These are phyloP conservation scores for Hypselothyrea guttata DNA, from an alignment of 2,888 invertebrate species.

Conservation along the genomic window DNA sequence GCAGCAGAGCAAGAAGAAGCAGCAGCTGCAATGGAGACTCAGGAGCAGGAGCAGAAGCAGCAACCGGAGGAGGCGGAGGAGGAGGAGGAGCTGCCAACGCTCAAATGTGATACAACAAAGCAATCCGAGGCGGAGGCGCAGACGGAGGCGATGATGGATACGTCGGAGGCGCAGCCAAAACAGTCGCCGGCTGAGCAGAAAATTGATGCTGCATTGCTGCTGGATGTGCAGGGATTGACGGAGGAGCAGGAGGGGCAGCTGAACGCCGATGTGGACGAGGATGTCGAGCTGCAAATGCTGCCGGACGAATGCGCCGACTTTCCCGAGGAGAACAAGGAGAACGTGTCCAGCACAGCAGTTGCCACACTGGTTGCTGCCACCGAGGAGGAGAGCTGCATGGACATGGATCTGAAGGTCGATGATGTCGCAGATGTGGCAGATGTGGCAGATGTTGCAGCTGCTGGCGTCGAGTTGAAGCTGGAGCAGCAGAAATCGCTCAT, in stretches of 20 bases:
- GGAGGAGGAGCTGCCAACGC: neutral
- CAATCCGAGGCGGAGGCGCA: conserved; percentile 1
- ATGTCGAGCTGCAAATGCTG: conserved; percentile 25
- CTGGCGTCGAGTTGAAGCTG: conserved; percentile 18
- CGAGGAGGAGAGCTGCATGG: conserved; percentile 32
- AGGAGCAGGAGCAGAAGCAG: conserved; percentile 17
- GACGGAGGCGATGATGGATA: neutral
- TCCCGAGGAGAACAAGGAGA: conserved; percentile 61
- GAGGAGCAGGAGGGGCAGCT: conserved; percentile 42
- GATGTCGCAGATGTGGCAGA: no score
- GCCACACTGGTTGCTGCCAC: conserved; percentile 21
- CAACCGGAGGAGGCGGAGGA: neutral
- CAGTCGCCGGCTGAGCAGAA: conserved; percentile 15
- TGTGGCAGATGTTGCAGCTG: conserved; percentile 10
- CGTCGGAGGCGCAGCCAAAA: conserved; percentile 9
- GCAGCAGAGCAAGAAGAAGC: neutral
- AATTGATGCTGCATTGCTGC: no score
- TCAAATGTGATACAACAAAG: conserved; percentile 29
- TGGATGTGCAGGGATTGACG: conserved; percentile 20
- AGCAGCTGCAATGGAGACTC: conserved; percentile 31
- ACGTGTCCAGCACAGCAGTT: conserved; percentile 50
- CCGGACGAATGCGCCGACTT: conserved; percentile 24
- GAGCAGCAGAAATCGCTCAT: conserved; percentile 51
- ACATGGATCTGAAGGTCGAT: conserved; percentile 45
- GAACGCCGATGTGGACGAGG: conserved; percentile 23